Evolutionary conservation across 2,888 invertebrate species (phyloP), one percentile per base, ranked within the genome.

Genomic region (Vandiemenella viatica): DNA sequence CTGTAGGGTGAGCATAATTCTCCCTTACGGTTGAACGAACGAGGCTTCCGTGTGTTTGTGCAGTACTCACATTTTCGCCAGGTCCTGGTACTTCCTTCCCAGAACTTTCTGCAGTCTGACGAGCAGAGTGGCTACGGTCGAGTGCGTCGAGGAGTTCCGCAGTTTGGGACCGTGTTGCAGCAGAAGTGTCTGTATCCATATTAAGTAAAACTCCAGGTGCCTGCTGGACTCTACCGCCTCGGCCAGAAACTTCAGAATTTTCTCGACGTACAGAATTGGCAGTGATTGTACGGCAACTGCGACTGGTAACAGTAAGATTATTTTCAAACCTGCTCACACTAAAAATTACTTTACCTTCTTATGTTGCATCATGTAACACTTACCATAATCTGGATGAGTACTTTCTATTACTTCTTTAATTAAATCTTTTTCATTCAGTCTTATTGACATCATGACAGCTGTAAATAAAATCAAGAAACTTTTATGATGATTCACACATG

Each of bases 181-280:
- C 32, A 95, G 64, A 3, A 91, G 63, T 15, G 70, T 67, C 57
- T 79, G 75, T 37, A 80, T 71, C 93, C 93, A 95, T 41, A 75
- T 67, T 32, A 93, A 68, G 62, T 96, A 87, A 62, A 90, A 93
- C 60, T 96, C 89, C 38, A 97, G 62, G 61, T 96, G 95, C 0
- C 77, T 72, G 1, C 89, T 83, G 23, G 72, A 73, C 57, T 88
- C 90, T 18, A 96, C 63, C 44, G 81, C 74, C 2, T 74, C 73
- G 0, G 85, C 80, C 37, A 92, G 60, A 57, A 82, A 80, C 51
- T 72, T 69, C 13, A 95, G 67, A 19, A 89, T 66, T 23, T 83
- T 77, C 60, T 85, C 83, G 0, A 83, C 71, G 64, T 87, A 93
- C 51, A 79, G 72, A 10, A 79, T 75, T 1, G 88, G 79, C 43